These are phyloP conservation scores for Melanotus villosus DNA, from an alignment of 2,888 invertebrate genomes.

Conservation along the genomic window DNA sequence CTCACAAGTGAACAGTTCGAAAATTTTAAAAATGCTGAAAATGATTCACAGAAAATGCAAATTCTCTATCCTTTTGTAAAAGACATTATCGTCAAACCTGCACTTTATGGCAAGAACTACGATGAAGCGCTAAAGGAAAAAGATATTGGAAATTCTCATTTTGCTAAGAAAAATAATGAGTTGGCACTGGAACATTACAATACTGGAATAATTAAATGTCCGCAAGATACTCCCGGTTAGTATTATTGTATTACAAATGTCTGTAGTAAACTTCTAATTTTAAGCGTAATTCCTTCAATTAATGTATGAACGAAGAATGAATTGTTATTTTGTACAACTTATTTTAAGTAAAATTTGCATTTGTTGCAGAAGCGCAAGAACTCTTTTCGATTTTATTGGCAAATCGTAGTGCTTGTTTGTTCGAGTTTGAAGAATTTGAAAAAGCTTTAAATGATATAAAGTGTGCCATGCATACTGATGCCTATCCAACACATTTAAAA, in stretches of 20 bases:
- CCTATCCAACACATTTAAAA: conserved; percentile 80
- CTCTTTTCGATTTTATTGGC: conserved; percentile 81
- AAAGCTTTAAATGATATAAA: conserved; percentile 81
- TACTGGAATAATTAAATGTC: conserved; percentile 77
- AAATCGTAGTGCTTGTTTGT: conserved; percentile 86
- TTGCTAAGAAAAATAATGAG: conserved; percentile 79
- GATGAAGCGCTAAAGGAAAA: conserved; percentile 77
- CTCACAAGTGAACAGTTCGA: conserved; percentile 18
- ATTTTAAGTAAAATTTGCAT: too few relatives aligned
- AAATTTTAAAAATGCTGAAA: conserved; percentile 73
- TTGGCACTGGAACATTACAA: conserved; percentile 81
- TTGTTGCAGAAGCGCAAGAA: conserved; percentile 66
- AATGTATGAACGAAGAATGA: too few relatives aligned
- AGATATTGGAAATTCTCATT: conserved; percentile 80
- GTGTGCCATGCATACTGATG: conserved; percentile 64
- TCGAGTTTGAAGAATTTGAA: conserved; percentile 79
- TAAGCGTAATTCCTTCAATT: not conserved
- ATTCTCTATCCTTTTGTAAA: conserved; percentile 71
- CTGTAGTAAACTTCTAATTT: not conserved
- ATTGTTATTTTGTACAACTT: too few relatives aligned
- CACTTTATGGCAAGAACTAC: conserved; percentile 71
- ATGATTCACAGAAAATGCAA: conserved; percentile 77
- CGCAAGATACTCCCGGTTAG: conserved; percentile 77
- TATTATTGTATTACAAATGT: too few relatives aligned
- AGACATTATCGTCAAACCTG: conserved; percentile 61